A percentile compares a stretch with the other conserved stretches of the same genome.
Conservation (phyloP, 2,113 vertebrate genomes). For the Ardeotis arabs region DNA sequence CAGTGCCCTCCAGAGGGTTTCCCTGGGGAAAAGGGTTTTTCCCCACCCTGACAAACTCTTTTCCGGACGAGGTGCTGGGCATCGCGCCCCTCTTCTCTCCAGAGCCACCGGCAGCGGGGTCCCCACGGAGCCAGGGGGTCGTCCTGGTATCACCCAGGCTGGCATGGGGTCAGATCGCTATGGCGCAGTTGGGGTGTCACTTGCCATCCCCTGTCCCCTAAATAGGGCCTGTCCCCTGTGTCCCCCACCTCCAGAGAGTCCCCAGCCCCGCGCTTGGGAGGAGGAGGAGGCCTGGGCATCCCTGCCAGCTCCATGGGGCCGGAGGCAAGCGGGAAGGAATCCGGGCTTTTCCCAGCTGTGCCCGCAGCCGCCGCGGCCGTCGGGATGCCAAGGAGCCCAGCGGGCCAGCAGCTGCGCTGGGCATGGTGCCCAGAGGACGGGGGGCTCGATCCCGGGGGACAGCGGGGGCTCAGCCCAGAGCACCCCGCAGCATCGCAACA, state of each 20-base stretch:
- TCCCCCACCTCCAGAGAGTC: neutral
- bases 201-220: neutral
- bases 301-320: neutral
- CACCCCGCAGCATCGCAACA: rapidly evolving
- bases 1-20: no score
- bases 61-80: no score
- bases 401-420: neutral
- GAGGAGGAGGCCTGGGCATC: neutral
- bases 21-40: no score
- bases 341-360: neutral
- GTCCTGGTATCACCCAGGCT: no score
- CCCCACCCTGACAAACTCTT: no score
- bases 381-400: neutral
- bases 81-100: neutral
- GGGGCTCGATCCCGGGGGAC: neutral
- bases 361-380: neutral
- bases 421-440: neutral
- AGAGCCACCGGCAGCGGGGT: no score
- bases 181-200: neutral
- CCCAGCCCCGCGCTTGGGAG: neutral
- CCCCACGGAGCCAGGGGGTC: rapidly evolving
- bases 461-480: neutral
- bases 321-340: neutral
- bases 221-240: no score
- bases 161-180: no score